Evolutionary conservation across 2,113 vertebrate genomes (phyloP), one percentile per base, ranked within the genome.

Genomic region (Ptilorrhoa leucosticta): DNA sequence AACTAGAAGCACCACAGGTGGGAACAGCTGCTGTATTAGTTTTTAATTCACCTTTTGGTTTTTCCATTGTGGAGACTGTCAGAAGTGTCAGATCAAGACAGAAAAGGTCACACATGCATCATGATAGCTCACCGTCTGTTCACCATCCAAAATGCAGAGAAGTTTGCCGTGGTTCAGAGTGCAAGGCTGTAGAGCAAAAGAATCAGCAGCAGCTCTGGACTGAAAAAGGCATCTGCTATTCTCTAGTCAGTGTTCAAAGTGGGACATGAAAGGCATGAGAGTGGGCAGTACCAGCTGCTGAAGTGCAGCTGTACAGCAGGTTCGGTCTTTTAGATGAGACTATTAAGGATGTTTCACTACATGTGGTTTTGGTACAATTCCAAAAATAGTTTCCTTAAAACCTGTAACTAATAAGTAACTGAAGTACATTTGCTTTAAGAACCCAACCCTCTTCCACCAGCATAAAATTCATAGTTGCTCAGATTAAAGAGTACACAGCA

Each of bases 181-280:
- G 98, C 28, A 97, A 96, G 45, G 93, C 97, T 39, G 85, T 96
- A 44, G 98, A 99, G 78, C 96, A 98, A 31, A 98, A 99, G 54
- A 99, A 98, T 0, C 98, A 99, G 45, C 98, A 99, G 24, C 98
- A 99, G 94, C 98, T 99, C 30, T 97, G 99, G 77, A 97, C 97
- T 26, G 96, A 97, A 87, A 98, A 98, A 89, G 98, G 98, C 65
- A 86, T 98, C 58, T 99, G 98, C 85, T 97, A 98, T 87, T 96
- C 97, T 33, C 97, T 99, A 89, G 98, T 99, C 87, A 99, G 76
- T 40, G 97, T 97, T 53, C 98, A 99, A 96, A 78, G 97, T 97
- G 96, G 97, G 94, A 76, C 94, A 87, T 51, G 11, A 56, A 95
- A 89, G 12, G 45, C 24, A 57, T 31, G 68, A 95, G 17, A 93